Conservation (phyloP, 1,140 invertebrate species). For the Thalassaphorura encarpata region DNA sequence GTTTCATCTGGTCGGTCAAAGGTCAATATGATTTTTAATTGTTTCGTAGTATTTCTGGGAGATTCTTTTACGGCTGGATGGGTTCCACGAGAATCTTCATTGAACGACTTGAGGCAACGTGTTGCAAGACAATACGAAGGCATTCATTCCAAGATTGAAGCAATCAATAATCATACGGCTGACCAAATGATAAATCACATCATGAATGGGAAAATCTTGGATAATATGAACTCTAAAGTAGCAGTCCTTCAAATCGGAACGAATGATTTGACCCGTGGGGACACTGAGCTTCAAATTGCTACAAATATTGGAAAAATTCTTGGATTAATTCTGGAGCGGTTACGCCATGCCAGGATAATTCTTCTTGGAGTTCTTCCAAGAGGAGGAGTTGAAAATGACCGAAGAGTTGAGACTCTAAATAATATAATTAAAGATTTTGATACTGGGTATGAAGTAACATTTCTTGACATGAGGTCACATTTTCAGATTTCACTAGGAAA, state of each 20-base stretch:
- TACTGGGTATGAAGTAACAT: not conserved
- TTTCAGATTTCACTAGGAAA: not conserved
- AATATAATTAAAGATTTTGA: not conserved
- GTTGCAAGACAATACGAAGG: not conserved
- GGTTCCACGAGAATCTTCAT: not conserved
- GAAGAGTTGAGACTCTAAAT: conserved; percentile 1
- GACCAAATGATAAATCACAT: conserved; percentile 5
- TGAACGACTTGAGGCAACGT: not conserved
- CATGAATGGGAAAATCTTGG: conserved; percentile 4
- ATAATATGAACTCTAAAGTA: conserved; percentile 1
- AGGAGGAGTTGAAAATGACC: not conserved
- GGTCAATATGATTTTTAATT: too few species aligned
- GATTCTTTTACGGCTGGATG: conserved; percentile 13
- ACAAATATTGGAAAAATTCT: conserved; percentile 4
- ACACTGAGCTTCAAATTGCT: not conserved
- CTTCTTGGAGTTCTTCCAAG: conserved; percentile 7
- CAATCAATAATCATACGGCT: not conserved
- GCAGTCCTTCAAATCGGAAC: conserved; percentile 13
- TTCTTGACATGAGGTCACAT: conserved; percentile 7
- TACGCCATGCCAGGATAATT: not conserved
- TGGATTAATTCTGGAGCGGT: not conserved
- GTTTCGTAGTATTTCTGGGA: conserved; percentile 9
- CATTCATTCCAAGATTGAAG: too few species aligned
- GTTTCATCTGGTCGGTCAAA: too few species aligned
- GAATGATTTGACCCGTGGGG: conserved; percentile 4